Evolutionary conservation across 2,888 invertebrate species (phyloP).

Genomic region (Hedychridium roseum): DNA sequence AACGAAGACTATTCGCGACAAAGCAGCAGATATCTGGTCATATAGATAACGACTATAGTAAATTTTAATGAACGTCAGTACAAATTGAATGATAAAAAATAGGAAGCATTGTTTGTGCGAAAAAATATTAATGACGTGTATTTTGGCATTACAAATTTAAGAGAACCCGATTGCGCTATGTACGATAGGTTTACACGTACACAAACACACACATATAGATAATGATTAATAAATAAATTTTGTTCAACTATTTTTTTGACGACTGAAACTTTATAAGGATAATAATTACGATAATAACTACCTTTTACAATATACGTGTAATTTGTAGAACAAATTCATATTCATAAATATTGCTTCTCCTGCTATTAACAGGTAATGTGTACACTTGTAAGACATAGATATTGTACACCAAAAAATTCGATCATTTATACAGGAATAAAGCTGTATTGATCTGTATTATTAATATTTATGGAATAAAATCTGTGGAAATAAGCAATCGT

Average conservation of each 20-base stretch:
- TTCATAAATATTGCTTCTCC: slow-evolving; percentile 59
- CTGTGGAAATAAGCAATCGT: no score
- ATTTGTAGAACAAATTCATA: slow-evolving; percentile 60
- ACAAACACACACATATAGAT: slow-evolving; percentile 36
- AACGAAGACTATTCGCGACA: slow-evolving; percentile 20
- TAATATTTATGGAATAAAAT: no score
- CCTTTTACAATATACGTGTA: slow-evolving; percentile 45
- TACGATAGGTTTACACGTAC: slow-evolving; percentile 36
- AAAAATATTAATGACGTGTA: slow-evolving; percentile 45
- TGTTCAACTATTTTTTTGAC: slow-evolving; percentile 56
- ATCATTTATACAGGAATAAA: slow-evolving; percentile 30
- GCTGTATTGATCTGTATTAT: slow-evolving; percentile 10
- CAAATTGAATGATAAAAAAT: slow-evolving; percentile 51
- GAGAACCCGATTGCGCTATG: slow-evolving; percentile 29
- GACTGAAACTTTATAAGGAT: slow-evolving; percentile 55
- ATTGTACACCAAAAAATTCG: slow-evolving; percentile 55
- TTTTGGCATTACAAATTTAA: slow-evolving; percentile 57
- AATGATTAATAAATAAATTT: slow-evolving; percentile 40
- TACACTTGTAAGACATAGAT: slow-evolving; percentile 48
- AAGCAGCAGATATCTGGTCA: slow-evolving; percentile 27
- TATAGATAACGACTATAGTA: slow-evolving; percentile 41
- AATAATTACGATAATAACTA: slow-evolving; percentile 42
- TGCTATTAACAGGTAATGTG: slow-evolving; percentile 54
- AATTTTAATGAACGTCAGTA: slow-evolving; percentile 61
- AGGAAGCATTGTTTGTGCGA: slow-evolving; percentile 37